Conservation (phyloP, 2,113 vertebrate species). For the Setophaga coronata region DNA sequence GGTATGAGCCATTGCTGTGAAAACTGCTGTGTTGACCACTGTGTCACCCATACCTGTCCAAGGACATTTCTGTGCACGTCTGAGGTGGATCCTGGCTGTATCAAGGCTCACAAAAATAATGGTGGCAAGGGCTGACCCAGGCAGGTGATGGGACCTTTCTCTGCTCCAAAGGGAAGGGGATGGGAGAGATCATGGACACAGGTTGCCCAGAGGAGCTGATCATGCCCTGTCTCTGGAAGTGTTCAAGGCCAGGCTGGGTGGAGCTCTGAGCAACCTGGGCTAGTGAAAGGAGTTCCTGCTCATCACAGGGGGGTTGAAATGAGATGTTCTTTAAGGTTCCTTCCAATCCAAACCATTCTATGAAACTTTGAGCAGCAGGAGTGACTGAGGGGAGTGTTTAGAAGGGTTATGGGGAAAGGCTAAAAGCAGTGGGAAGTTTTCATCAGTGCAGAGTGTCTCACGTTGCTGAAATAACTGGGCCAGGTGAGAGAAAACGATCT, state of each 20-base stretch:
- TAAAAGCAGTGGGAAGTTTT: neutral
- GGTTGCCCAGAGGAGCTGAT: neutral
- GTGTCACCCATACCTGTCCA: neutral
- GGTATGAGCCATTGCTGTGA: neutral
- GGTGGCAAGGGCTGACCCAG: neutral
- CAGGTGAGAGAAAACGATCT: neutral
- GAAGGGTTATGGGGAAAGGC: neutral
- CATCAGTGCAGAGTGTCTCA: neutral
- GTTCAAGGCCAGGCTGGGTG: neutral
- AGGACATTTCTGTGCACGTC: neutral
- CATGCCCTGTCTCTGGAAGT: neutral
- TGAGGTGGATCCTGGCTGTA: neutral
- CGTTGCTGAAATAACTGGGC: accelerated
- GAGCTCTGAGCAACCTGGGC: neutral
- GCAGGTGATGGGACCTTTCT: neutral
- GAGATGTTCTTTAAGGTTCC: neutral
- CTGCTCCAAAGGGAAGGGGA: neutral
- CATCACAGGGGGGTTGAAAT: accelerated
- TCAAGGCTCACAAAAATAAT: neutral
- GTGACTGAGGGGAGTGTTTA: neutral
- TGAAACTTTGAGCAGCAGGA: neutral
- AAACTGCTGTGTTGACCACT: neutral
- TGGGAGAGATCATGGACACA: neutral
- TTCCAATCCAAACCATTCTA: neutral
- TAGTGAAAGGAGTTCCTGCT: neutral